Percentiles rank a stretch among this genome's conserved stretches.
These are phyloP conservation scores for Hylaea fasciaria DNA, from an alignment of 2,888 invertebrate species.

Conservation along the genomic window DNA sequence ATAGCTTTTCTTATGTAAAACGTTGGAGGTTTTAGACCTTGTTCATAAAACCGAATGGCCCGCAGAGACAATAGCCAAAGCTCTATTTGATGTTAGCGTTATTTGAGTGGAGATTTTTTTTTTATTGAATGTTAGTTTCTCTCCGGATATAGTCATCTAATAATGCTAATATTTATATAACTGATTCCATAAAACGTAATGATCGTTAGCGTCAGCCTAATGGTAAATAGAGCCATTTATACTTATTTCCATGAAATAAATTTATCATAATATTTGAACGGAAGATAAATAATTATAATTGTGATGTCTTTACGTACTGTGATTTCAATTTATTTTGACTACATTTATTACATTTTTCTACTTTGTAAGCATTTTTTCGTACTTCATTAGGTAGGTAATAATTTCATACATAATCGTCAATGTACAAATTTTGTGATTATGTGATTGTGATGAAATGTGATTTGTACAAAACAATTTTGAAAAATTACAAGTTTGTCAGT, in stretches of 20 bases:
- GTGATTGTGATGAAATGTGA: not conserved
- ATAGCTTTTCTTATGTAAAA: conserved; percentile 75
- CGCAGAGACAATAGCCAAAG: conserved; percentile 45
- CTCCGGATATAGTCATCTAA: conserved; percentile 49
- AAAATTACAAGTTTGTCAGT: conserved; percentile 1
- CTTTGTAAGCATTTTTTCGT: too few species aligned
- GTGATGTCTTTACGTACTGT: conserved; percentile 1
- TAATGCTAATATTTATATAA: conserved; percentile 45
- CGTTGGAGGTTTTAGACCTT: conserved; percentile 70
- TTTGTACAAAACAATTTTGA: not conserved
- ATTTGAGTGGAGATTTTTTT: conserved; percentile 47
- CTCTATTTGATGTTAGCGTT: conserved; percentile 31
- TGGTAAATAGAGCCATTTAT: conserved; percentile 27
- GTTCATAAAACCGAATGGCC: conserved; percentile 67
- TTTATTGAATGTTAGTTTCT: conserved; percentile 43
- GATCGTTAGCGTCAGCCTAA: conserved; percentile 21
- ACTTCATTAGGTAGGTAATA: too few species aligned
- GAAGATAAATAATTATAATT: conserved; percentile 11
- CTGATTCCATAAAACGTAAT: conserved; percentile 39
- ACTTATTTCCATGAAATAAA: conserved; percentile 13
- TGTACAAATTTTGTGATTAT: too few species aligned
- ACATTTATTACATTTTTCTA: too few species aligned
- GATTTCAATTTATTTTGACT: not conserved
- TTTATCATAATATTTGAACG: conserved; percentile 4
- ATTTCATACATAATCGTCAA: too few species aligned